Evolutionary conservation across 2,888 invertebrate genomes (phyloP).

Genomic region (Eilema griseolum): DNA sequence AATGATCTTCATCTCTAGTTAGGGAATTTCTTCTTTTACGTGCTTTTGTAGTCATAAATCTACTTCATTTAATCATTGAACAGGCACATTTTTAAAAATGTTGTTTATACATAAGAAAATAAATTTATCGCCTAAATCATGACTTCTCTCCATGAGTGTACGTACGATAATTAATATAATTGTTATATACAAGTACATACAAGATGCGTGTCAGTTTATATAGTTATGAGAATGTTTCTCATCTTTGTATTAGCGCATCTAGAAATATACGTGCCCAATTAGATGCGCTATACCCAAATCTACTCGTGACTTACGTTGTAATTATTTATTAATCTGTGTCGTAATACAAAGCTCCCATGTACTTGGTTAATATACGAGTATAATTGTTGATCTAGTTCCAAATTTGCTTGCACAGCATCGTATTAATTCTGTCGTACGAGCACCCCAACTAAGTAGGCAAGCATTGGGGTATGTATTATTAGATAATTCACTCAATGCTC

Average conservation of each 20-base stretch:
- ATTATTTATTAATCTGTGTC: too few species aligned
- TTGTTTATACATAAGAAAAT: too few species aligned
- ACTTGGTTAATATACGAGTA: background rate
- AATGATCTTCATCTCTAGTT: background rate
- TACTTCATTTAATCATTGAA: background rate
- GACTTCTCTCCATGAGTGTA: background rate
- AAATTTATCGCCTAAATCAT: background rate
- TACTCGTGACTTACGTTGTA: slow-evolving; percentile 4
- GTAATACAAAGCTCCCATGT: background rate
- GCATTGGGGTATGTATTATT: background rate
- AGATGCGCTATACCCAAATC: background rate
- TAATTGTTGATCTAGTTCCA: background rate
- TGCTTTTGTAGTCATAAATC: background rate
- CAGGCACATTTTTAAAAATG: background rate
- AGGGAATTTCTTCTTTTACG: background rate
- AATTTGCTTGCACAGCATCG: background rate
- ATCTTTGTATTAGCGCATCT: background rate
- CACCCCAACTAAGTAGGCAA: background rate
- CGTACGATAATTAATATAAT: background rate
- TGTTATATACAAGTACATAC: background rate
- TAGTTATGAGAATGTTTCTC: background rate
- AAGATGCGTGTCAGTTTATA: background rate
- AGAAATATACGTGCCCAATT: background rate
- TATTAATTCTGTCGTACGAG: background rate
- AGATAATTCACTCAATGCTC: background rate